Evolutionary conservation across 2,888 invertebrate species (phyloP).

Genomic region (Himalopsyche japonica): DNA sequence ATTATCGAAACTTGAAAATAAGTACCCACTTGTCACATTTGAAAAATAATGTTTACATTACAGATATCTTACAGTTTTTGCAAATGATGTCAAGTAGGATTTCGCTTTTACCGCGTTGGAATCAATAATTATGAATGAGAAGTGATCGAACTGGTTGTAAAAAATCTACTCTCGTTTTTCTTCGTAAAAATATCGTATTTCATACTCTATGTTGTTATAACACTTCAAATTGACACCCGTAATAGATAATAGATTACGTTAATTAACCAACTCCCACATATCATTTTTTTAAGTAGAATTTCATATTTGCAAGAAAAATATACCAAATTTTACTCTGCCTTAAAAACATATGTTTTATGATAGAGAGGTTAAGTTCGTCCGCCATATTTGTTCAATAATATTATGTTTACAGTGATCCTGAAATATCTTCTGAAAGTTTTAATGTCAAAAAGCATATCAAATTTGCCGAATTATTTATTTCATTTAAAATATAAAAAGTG

Average conservation of each 20-base stretch:
- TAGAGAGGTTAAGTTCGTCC: not conserved
- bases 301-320: no score
- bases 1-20: not conserved
- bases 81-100: not conserved
- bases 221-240: not conserved
- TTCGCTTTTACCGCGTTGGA: not conserved
- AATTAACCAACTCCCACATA: no score
- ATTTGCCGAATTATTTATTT: no score
- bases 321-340: no score
- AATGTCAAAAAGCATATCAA: no score
- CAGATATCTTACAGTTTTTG: not conserved
- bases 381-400: not conserved
- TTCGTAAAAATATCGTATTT: not conserved
- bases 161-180: not conserved
- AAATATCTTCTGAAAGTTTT: no score
- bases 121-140: not conserved
- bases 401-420: not conserved
- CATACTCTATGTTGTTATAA: not conserved
- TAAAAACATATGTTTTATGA: not conserved
- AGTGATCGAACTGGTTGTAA: not conserved
- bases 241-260: no score
- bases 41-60: not conserved
- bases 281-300: no score
- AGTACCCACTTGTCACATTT: not conserved
- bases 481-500: no score